Conservation (phyloP, 2,888 invertebrate species). For the Pterostichus niger region DNA sequence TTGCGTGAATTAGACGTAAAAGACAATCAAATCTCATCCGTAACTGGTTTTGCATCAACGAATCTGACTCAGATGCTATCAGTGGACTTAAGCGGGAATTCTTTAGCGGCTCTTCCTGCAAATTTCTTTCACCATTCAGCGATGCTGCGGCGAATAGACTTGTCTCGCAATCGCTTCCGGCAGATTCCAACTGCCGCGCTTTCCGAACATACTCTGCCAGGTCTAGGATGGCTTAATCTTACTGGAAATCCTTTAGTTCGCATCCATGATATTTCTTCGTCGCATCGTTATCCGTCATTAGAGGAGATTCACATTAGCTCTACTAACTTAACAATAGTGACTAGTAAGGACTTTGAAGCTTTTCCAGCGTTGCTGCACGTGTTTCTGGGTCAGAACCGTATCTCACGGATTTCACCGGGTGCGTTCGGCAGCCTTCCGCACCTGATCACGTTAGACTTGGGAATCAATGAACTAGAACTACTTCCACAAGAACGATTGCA, state of each 20-base stretch:
- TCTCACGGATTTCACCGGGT: conserved; percentile 89
- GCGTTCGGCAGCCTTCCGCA: conserved; percentile 89
- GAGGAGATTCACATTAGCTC: conserved; percentile 89
- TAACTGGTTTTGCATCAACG: conserved; percentile 88
- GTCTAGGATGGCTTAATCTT: conserved; percentile 88
- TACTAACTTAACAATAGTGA: conserved; percentile 90
- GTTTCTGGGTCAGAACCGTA: conserved; percentile 85
- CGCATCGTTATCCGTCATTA: conserved; percentile 87
- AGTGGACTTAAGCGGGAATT: conserved; percentile 88
- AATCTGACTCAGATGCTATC: conserved; percentile 86
- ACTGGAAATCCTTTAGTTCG: conserved; percentile 89
- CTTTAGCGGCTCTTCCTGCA: conserved; percentile 86
- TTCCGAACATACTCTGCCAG: conserved; percentile 86
- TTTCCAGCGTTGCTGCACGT: conserved; percentile 89
- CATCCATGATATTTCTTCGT: conserved; percentile 85
- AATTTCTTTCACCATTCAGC: conserved; percentile 89
- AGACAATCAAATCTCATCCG: conserved; percentile 86
- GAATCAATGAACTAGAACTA: conserved; percentile 89
- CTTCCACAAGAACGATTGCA: conserved; percentile 91
- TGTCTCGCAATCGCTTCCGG: conserved; percentile 88
- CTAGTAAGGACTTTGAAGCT: conserved; percentile 91
- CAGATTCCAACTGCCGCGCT: conserved; percentile 89
- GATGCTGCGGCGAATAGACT: conserved; percentile 86
- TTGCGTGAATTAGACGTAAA: conserved; percentile 87
- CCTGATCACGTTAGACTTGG: conserved; percentile 88